phyloP scores from a whole-genome alignment of 2,797 vertebrate genomes.

The Acridotheres tristis region DNA sequence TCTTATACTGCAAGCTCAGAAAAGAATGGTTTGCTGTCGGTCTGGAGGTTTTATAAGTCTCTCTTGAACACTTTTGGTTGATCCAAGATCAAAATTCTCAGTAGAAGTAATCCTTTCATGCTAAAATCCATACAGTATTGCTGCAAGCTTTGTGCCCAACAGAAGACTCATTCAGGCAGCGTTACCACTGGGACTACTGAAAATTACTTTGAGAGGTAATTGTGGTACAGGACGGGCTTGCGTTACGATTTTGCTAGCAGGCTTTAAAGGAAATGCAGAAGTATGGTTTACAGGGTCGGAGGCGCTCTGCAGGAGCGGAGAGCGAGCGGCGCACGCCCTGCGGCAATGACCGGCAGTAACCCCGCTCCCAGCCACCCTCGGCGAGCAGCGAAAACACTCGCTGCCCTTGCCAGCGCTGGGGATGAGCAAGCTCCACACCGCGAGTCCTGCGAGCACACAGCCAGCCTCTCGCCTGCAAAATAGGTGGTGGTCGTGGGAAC shows the following conservation, averaged over 20 bases:
- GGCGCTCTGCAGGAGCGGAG: not conserved
- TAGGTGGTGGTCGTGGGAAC: not conserved
- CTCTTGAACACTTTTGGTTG: not conserved
- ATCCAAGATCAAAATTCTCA: not conserved
- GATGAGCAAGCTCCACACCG: not conserved
- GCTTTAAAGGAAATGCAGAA: not conserved
- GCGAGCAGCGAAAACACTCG: not conserved
- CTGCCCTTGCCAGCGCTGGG: not conserved
- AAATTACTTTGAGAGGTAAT: not conserved
- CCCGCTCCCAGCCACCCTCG: not conserved
- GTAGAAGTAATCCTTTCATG: not conserved
- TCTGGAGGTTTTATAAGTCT: not conserved
- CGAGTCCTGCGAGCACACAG: not conserved
- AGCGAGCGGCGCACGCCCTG: not conserved
- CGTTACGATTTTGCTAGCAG: not conserved
- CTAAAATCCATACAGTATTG: not conserved
- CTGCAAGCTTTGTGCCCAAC: not conserved
- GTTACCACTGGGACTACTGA: not conserved
- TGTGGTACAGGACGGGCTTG: not conserved
- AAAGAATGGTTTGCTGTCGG: not conserved
- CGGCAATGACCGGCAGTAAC: slow-evolving; percentile 73
- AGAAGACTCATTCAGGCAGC: not conserved
- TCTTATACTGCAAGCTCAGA: not conserved
- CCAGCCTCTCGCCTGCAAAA: not conserved
- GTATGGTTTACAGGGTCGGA: not conserved